Base-by-base conservation (phyloP, 1,140 invertebrate genomes). In the Drosophila quadrilineata region DNA sequence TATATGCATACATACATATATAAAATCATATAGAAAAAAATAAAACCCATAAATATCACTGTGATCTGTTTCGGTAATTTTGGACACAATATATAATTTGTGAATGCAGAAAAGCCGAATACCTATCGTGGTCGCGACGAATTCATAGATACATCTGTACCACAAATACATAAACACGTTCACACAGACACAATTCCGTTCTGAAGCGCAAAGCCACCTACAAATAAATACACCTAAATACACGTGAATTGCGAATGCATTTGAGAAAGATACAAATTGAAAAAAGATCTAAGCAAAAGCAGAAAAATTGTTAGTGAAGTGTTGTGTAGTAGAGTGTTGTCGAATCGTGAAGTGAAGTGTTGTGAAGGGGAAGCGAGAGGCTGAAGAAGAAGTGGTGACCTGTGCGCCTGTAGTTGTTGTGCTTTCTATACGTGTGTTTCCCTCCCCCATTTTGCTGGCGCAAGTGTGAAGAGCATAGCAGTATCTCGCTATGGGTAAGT, bases 391-490 rank as follows among this genome's bases (percentile, higher is more conserved):
- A 84, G 77, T 82, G 77, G 77, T 82, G 77, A 82, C 77, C 77
- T 82, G 77, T 84, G 77, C 73, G 57, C 73, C 60, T 77, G 79
- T 84, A 77, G 57, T 84, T 77, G 77, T 84, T 76, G 76, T 85
- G 69, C 57, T 84, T 84, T 82, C 73, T 59, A 63, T 75, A 50
- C 64, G 71, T 69, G 33, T 54, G 49, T 69, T 46, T 72, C 77
- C 77, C 77, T 84, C 77, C 77, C 77, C 77, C 77, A 76, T 77
- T 77, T 80, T 64, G 54, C 76, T 75, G 68, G 76, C 76, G 76
- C 71, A 71, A 75, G 72, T 71, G 76, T 66, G 68, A 80, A 82
- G 76, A 80, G 76, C 49, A 84, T 63, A 82, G 77, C 77, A 84
- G 73, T 76, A 82, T 63, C 58, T 73, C 73, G 73, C 70, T 49